Conservation (phyloP, 1,140 invertebrate species). For the Sipha flava region DNA sequence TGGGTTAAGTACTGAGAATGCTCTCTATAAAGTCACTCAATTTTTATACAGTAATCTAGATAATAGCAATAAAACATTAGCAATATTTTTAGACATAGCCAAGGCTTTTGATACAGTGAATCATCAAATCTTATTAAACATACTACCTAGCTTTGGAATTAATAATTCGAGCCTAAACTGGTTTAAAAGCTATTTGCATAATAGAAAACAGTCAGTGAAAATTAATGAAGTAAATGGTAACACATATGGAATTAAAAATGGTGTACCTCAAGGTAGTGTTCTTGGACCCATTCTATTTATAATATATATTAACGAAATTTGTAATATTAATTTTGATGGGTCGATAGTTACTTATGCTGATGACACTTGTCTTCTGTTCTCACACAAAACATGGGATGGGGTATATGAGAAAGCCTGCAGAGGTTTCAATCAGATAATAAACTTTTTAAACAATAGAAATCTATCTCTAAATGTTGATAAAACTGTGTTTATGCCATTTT, state of each 20-base stretch:
- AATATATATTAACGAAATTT: not conserved
- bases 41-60: not conserved
- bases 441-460: not conserved
- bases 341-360: not conserved
- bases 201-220: constrained; percentile 24
- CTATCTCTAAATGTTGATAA: not conserved
- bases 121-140: constrained; percentile 28
- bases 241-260: not conserved
- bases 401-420: not conserved
- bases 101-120: constrained; percentile 34
- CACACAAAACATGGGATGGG: not conserved
- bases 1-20: too few species aligned
- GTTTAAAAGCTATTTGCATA: constrained; percentile 13
- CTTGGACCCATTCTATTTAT: constrained; percentile 1
- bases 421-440: not conserved
- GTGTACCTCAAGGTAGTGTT: constrained; percentile 8
- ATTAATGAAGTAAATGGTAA: not conserved
- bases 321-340: not conserved
- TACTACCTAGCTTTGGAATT: constrained; percentile 8
- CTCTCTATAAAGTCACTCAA: too few species aligned
- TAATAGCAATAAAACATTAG: not conserved
- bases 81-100: constrained; percentile 29
- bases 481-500: not conserved
- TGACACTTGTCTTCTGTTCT: not conserved
- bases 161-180: not conserved